phyloP scores from a whole-genome alignment of 2,888 invertebrate species.

The Cephus spinipes region DNA sequence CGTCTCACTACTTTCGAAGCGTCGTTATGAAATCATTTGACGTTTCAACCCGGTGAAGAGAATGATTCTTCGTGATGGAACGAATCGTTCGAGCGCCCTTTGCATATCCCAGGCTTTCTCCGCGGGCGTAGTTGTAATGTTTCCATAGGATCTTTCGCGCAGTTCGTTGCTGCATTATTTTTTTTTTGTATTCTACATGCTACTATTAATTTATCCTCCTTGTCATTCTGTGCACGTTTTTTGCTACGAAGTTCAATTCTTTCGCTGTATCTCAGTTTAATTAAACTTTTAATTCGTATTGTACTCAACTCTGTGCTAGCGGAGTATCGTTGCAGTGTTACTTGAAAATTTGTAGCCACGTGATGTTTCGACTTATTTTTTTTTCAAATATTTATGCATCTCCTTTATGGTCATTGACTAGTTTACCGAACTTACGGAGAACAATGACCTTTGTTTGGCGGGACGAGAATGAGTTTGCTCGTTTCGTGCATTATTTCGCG shows the following conservation, averaged over 20 bases:
- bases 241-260: neutral
- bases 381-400: neutral
- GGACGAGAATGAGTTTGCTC: neutral
- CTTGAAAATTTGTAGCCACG: neutral
- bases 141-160: neutral
- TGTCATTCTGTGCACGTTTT: neutral
- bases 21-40: slow-evolving; percentile 1
- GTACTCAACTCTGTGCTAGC: neutral
- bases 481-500: neutral
- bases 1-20: neutral
- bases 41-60: neutral
- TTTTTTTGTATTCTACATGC: neutral
- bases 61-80: neutral
- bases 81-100: neutral
- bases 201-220: neutral
- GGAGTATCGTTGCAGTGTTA: neutral
- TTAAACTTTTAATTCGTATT: neutral
- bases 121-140: neutral
- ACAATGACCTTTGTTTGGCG: neutral
- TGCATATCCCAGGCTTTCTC: neutral
- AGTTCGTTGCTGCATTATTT: neutral
- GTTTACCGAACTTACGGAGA: neutral
- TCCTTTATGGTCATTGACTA: neutral
- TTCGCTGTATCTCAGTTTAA: neutral
- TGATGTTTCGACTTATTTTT: neutral